A percentile compares a stretch with the other conserved stretches of the same genome.
These are phyloP conservation scores for Dipus sagitta DNA, from an alignment of 2,797 vertebrate genomes.

Conservation along the genomic window DNA sequence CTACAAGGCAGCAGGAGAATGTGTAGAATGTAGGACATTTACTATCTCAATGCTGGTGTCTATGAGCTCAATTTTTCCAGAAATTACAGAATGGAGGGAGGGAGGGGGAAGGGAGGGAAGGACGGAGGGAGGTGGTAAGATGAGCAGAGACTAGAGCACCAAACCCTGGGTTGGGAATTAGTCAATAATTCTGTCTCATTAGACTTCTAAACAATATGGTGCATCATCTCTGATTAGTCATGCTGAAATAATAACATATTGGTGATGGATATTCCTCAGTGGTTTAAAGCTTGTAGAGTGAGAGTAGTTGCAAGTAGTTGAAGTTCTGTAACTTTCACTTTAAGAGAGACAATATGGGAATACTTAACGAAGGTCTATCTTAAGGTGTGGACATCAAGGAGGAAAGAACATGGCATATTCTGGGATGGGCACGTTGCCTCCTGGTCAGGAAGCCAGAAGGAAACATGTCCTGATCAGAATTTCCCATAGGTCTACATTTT, in stretches of 20 bases:
- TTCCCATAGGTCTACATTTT: background rate
- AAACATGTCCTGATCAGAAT: background rate
- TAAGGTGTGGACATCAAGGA: background rate
- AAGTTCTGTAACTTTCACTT: slow-evolving; percentile 11
- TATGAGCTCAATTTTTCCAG: background rate
- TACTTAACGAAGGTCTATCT: background rate
- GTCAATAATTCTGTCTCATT: slow-evolving; percentile 69
- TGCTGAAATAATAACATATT: slow-evolving; percentile 60
- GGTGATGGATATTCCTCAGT: slow-evolving; percentile 21
- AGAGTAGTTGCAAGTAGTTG: slow-evolving; percentile 33
- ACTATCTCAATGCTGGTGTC: background rate
- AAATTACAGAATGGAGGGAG: background rate
- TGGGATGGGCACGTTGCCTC: background rate
- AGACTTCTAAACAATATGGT: slow-evolving; percentile 49
- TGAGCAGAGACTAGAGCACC: background rate
- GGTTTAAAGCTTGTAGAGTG: background rate
- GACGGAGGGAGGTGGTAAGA: background rate
- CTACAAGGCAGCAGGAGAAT: background rate
- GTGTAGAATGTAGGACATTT: accelerated
- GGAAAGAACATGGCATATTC: background rate
- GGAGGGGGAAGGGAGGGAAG: background rate
- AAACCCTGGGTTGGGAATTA: slow-evolving; percentile 59
- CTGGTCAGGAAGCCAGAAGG: background rate
- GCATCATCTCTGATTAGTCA: slow-evolving; percentile 66
- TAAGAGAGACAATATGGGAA: background rate